Percentiles rank a stretch among this genome's conserved stretches.
phyloP scores from a whole-genome alignment of 2,888 invertebrate genomes.

The Drosophila trichaetosa region DNA sequence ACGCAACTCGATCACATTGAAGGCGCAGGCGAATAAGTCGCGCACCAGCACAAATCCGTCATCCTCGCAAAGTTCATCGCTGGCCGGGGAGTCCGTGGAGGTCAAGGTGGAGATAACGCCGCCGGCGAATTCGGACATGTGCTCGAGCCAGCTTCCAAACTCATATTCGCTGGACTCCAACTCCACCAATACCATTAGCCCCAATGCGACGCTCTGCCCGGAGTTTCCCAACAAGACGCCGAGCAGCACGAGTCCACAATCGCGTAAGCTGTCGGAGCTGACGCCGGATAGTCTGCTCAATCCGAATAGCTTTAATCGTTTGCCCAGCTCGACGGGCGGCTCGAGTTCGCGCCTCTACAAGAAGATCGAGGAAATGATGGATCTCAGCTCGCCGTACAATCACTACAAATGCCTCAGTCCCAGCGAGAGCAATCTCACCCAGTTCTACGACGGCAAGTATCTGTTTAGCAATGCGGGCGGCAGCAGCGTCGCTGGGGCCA shows the following conservation, averaged over 20 bases:
- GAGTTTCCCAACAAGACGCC: slow-evolving; percentile 82
- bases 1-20: slow-evolving; percentile 85
- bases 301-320: slow-evolving; percentile 83
- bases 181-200: slow-evolving; percentile 82
- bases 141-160: slow-evolving; percentile 80
- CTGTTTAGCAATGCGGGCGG: slow-evolving; percentile 68
- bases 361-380: slow-evolving; percentile 86
- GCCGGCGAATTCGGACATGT: slow-evolving; percentile 80
- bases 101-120: slow-evolving; percentile 85
- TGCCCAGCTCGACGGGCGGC: slow-evolving; percentile 82
- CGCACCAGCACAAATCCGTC: slow-evolving; percentile 84
- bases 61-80: slow-evolving; percentile 84
- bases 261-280: slow-evolving; percentile 84
- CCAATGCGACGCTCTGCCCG: slow-evolving; percentile 81
- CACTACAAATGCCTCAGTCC: slow-evolving; percentile 90
- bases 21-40: slow-evolving; percentile 83
- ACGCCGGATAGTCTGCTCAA: slow-evolving; percentile 83
- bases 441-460: slow-evolving; percentile 84
- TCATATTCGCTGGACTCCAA: slow-evolving; percentile 85
- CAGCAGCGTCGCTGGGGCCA: slow-evolving; percentile 34
- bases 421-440: slow-evolving; percentile 86
- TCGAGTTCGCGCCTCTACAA: slow-evolving; percentile 84
- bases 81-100: slow-evolving; percentile 84
- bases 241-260: slow-evolving; percentile 77
- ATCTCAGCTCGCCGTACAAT: slow-evolving; percentile 90